phyloP scores from a whole-genome alignment of 2,113 vertebrate species.

The Regulus satrapa region DNA sequence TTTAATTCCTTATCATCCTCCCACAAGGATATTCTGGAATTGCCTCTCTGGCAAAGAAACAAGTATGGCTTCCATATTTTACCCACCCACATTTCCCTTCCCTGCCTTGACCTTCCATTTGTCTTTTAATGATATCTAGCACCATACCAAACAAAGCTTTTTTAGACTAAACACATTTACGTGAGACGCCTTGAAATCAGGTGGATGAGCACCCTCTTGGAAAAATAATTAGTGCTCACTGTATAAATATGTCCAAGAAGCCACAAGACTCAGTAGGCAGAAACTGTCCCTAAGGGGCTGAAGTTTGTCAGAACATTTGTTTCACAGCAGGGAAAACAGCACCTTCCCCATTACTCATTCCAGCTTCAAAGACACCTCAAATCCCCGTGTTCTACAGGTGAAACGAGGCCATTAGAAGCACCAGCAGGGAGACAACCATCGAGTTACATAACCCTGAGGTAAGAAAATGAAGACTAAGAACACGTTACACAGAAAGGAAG shows the following conservation, averaged over 20 bases:
- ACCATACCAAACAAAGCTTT: neutral
- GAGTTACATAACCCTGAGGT: neutral
- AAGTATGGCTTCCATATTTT: neutral
- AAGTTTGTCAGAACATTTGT: neutral
- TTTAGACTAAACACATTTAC: neutral
- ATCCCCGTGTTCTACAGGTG: neutral
- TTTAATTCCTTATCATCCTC: neutral
- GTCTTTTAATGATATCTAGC: neutral
- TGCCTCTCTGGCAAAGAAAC: neutral
- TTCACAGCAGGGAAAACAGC: neutral
- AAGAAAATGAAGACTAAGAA: neutral
- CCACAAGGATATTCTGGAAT: neutral
- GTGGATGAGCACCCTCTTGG: neutral
- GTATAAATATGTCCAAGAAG: neutral
- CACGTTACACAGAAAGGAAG: neutral
- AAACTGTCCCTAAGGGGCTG: slow-evolving; percentile 15
- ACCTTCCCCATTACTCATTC: neutral
- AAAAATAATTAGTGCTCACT: slow-evolving; percentile 12
- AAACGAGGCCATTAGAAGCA: neutral
- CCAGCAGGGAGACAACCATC: neutral
- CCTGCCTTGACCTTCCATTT: neutral
- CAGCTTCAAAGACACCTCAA: slow-evolving; percentile 20
- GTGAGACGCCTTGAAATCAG: neutral
- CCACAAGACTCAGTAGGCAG: slow-evolving; percentile 9
- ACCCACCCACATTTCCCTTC: neutral